Evolutionary conservation across 2,113 vertebrate species (phyloP).

Genomic region (Ameiurus melas): DNA sequence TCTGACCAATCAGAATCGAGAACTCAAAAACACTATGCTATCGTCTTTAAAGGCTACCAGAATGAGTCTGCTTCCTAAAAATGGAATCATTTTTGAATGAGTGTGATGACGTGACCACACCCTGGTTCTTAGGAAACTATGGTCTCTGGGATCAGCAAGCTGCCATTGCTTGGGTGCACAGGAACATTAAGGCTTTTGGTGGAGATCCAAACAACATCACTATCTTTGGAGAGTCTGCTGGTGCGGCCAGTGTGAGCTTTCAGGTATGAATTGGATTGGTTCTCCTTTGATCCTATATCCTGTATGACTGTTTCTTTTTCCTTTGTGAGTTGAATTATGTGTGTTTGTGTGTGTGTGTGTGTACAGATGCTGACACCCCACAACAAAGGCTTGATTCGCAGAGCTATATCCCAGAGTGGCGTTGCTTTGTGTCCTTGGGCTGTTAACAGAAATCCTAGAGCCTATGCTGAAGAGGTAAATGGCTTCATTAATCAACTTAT

Average conservation of each 20-base stretch:
- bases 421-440: slow-evolving; percentile 82
- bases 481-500: neutral
- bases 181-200: slow-evolving; percentile 89
- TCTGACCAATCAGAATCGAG: neutral
- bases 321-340: neutral
- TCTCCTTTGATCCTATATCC: neutral
- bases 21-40: neutral
- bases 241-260: slow-evolving; percentile 78
- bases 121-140: slow-evolving; percentile 79
- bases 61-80: neutral
- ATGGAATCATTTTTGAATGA: neutral
- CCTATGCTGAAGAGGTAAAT: slow-evolving; percentile 75
- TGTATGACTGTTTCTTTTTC: neutral
- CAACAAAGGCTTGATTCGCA: slow-evolving; percentile 85
- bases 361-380: slow-evolving; percentile 81
- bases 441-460: slow-evolving; percentile 80
- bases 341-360: slow-evolving; percentile 10
- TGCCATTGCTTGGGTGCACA: slow-evolving; percentile 92
- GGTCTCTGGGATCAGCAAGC: slow-evolving; percentile 94
- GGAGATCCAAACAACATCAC: slow-evolving; percentile 88
- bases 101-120: neutral
- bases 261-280: slow-evolving; percentile 73
- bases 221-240: slow-evolving; percentile 93
- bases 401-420: slow-evolving; percentile 92
- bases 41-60: neutral